Evolutionary conservation across 2,888 invertebrate genomes (phyloP), one percentile per base, ranked within the genome.

Genomic region (Nomada fucata): DNA sequence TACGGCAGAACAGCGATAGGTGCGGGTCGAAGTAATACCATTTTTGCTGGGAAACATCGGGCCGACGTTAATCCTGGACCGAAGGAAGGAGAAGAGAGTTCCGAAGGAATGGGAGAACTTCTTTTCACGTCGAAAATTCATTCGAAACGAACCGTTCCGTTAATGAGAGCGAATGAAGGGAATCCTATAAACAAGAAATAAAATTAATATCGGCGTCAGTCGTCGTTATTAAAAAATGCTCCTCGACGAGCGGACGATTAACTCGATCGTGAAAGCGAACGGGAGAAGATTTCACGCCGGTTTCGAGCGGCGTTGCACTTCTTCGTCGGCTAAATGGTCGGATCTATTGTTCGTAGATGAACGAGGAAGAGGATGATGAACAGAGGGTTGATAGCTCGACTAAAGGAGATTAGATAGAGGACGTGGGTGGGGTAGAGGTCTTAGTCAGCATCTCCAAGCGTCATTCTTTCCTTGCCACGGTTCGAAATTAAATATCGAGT

Each of bases 391-490:
- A 78, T 80, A 67, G 83, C 80, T 86, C 68, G 83, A 73, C 76
- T 74, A 78, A 84, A 85, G 72, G 72, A 86, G 82, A 86, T 86
- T 86, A 75, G 76, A 82, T 61, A 78, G 83, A 76, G 79, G 53
- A 72, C 42, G 63, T 63, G 50, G 59, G 64, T 63, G 77, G 76
- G 59, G 64, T 67, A 79, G 76, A 59, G 74, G 63, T 44, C 78
- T 76, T 75, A 70, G 74, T 85, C 80, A 86, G 80, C 87, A 81
- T 76, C 71, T 68, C 70, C 53, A 55, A 7, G 23, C 52, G 65
- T 60, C n/a, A 60, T 60, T 75, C 73, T 50, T 64, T 57, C 78
- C 52, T 70, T 61, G 60, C 79, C 79, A 53, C 29, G 57, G 70
- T 59, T 59, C 72, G 68, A 85, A 80, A 88, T 88, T 82, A 88